phyloP scores from a whole-genome alignment of 2,113 vertebrate genomes.

The Oreamnos americanus region DNA sequence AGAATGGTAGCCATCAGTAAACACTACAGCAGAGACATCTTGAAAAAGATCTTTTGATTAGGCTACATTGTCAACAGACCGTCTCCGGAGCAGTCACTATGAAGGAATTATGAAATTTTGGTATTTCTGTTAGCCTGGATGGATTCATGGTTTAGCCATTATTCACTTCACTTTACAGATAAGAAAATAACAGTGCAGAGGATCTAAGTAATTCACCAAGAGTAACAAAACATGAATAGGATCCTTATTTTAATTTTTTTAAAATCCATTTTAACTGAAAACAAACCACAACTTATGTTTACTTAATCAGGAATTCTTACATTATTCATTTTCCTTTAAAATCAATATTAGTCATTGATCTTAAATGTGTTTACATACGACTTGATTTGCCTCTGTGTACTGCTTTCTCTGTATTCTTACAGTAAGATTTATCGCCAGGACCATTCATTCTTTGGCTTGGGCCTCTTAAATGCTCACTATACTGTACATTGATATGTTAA shows the following conservation, averaged over 20 bases:
- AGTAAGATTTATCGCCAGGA: neutral
- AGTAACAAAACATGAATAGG: neutral
- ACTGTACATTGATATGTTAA: neutral
- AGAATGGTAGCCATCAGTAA: neutral
- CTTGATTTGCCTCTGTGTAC: neutral
- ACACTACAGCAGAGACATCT: neutral
- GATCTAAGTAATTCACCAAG: neutral
- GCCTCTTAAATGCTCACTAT: neutral
- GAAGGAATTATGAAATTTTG: neutral
- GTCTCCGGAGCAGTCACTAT: neutral
- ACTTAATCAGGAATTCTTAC: neutral
- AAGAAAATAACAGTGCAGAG: neutral
- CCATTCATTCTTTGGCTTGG: fast-evolving
- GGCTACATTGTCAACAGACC: neutral
- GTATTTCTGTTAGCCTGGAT: neutral
- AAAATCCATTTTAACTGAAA: neutral
- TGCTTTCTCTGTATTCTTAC: neutral
- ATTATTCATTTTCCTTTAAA: neutral
- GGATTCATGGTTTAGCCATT: neutral
- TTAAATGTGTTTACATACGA: neutral
- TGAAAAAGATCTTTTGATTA: neutral
- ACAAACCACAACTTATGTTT: neutral
- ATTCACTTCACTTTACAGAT: neutral
- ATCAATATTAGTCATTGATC: neutral
- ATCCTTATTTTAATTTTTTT: neutral